Base-by-base conservation (phyloP, 35 echinoderm and acorn worm species). In the Apostichopus japonicus region DNA sequence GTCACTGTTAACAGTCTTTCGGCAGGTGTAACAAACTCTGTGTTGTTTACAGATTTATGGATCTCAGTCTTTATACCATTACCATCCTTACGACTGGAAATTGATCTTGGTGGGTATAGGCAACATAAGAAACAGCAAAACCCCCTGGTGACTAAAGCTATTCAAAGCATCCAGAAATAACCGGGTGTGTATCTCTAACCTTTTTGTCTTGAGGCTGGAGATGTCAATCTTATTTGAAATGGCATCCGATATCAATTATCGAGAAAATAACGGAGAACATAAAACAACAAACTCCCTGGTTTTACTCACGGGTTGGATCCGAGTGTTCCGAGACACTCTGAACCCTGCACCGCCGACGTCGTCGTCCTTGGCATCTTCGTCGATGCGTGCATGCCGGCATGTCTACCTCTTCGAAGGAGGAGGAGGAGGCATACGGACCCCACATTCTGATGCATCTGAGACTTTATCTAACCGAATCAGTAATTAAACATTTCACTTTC, bases 221-320 rank as follows among this genome's bases (percentile, higher is more conserved):
- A 75, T 75, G 71, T 75, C 71, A 19, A n/a, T 75, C 71, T 19
- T 24, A 19, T 75, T 75, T 75, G 71, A 75, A 75, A 75, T 75
- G 71, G 71, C 71, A 75, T 75, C 71, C 71, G 16, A 75, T 75
- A 75, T 75, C 71, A 75, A n/a, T 75, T 19, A 75, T 75, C 71
- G n/a, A 19, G 71, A 75, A 75, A 75, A 75, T 75, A 75, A 75
- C 71, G 1, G 21, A 23, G 71, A 75, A 75, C 71, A 75, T 75
- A 75, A 75, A 75, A 75, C n/a, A 75, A 75, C n/a, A 75, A 75
- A 75, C 71, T 75, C 71, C 16, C 17, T 75, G 71, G 17, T 75
- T 75, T 75, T 75, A 19, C 71, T 75, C 71, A 75, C 71, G 17
- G 71, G 33, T 44, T 19, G 71, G 71, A 75, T 75, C 71, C n/a